Base-by-base conservation (phyloP, 53 echinoderm and acorn worm genomes). In the Antedon mediterranea region DNA sequence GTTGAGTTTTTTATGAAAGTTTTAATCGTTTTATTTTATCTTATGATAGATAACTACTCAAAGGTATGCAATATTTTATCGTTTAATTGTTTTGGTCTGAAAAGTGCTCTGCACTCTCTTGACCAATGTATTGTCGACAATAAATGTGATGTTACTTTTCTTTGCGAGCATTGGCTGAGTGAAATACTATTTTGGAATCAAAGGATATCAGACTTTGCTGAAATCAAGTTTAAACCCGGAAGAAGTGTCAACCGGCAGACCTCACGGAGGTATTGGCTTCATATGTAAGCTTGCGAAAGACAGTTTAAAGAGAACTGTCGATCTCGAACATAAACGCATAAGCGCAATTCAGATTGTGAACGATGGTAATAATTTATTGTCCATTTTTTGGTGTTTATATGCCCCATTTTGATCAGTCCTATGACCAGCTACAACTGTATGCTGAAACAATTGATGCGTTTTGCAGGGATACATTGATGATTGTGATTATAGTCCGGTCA, bases 241-340 rank as follows among this genome's bases (percentile, higher is more conserved):
- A 30, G 78, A 30, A 57, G 71, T 78, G 27, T 28, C 43, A 27
- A 57, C 78, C 3, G 32, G 78, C 78, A 78, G 78, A 31, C 32
- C 78, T n/a, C 78, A 78, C 78, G 78, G 78, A 5, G 78, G 71
- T 13, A 78, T 78, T 3, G n/a, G 71, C 5, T 71, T 78, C 78
- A 42, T 78, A 14, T 78, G 78, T 31, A 30, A 78, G 43, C 30
- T 43, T 15, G 29, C 20, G 23, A n/a, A 78, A 18, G 71, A 78
- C 6, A 11, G 78, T 5, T 28, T 32, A 6, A 37, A 43, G 78
- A 57, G 28, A 78, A 43, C 43, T 13, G 78, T 78, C 28, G 43
- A 32, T 78, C 78, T 78, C 78, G 43, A 78, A 23, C 42, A 18
- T 71, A 31, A 5, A 26, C 78, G 57, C 78, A 43, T 78, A 28